Conservation (phyloP, 2,797 vertebrate species). For the Rallus crepitans region DNA sequence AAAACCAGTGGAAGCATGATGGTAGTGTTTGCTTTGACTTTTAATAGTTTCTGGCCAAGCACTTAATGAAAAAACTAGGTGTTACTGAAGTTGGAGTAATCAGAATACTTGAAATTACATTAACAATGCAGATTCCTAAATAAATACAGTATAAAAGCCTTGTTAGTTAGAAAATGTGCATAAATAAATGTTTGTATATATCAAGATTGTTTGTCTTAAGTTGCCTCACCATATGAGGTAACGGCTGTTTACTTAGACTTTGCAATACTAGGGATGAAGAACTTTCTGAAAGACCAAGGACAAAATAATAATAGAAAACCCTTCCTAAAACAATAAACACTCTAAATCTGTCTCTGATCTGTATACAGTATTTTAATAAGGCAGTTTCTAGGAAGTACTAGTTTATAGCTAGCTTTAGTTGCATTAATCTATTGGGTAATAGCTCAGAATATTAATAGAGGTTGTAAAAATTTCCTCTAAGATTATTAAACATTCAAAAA, state of each 20-base stretch:
- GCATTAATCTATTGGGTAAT: neutral
- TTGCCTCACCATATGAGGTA: slow-evolving; percentile 15
- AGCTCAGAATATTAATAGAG: neutral
- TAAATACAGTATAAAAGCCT: neutral
- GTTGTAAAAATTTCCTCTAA: neutral
- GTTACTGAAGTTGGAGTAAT: neutral
- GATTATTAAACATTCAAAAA: neutral
- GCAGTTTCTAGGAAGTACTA: neutral
- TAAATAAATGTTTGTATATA: slow-evolving; percentile 24
- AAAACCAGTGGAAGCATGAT: neutral
- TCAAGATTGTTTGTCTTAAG: neutral
- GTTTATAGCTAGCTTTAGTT: neutral
- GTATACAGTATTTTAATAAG: neutral
- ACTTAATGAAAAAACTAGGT: neutral
- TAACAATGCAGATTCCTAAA: neutral
- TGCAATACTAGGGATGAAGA: neutral
- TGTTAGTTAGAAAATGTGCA: neutral
- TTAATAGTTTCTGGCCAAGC: neutral
- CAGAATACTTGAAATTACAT: neutral
- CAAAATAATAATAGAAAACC: neutral
- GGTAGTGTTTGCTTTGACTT: neutral
- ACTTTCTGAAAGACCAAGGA: slow-evolving; percentile 21
- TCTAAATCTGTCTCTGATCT: slow-evolving; percentile 2
- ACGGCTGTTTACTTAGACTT: slow-evolving; percentile 38
- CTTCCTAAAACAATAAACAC: slow-evolving; percentile 11